Evolutionary conservation across 1,140 invertebrate species (phyloP), one percentile per base, ranked within the genome.

Genomic region (Bombus impatiens): DNA sequence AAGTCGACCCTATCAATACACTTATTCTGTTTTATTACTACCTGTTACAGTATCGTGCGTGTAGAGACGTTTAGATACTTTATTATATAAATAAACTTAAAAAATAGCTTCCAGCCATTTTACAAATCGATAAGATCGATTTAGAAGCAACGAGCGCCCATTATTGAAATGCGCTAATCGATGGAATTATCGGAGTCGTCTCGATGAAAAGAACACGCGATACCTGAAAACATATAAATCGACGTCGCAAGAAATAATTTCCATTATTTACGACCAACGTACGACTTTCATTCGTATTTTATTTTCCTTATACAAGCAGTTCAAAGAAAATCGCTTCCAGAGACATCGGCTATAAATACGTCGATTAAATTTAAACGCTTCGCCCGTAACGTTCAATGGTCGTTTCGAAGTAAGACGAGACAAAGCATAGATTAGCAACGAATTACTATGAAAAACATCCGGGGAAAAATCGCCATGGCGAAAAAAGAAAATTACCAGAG

Each of bases 401-500:
- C 81, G 70, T 82, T 35, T 65, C 22, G 1, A 72, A 22, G 65
- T 32, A 22, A n/a, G 6, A 15, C 13, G 13, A 18, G 9, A 10
- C 13, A 72, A 44, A 18, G 13, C n/a, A 35, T 35, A 35, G 65
- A 9, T 67, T 18, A 35, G 32, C 62, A 35, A 40, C 71, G 35
- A 32, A 80, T 62, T 42, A 37, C 6, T 6, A n/a, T 32, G 18
- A n/a, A 25, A 37, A 35, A 59, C 4, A 40, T n/a, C 18, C 4
- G 9, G 32, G 68, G 37, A 40, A 47, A 74, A 32, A 28, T 35
- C 47, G 28, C 10, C 40, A 57, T 0, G 12, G 82, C 88, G 22
- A 92, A 91, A 87, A 84, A 86, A 87, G 77, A 81, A 74, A 84
- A 71, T 86, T 59, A 87, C 84, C 86, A 91, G 68, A 87, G 79